Evolutionary conservation across 30 jellyfish, hydroid and myxozoan genomes (phyloP), one percentile per base, ranked within the genome.

Genomic region (Kudoa iwatai): DNA sequence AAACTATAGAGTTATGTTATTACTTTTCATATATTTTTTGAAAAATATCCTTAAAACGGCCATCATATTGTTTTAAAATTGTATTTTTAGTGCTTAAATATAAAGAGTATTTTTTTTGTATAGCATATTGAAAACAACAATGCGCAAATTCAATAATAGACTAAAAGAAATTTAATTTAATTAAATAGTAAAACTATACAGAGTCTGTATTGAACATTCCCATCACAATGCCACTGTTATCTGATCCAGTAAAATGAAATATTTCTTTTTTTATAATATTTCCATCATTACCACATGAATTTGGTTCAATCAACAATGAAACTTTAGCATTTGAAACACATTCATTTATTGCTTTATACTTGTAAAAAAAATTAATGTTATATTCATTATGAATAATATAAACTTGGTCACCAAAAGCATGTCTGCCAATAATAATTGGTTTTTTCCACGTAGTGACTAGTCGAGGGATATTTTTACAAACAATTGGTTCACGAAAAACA

Each of bases 381-480:
- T n/a, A n/a, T n/a, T n/a, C n/a, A n/a, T n/a, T n/a, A n/a, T n/a
- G n/a, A n/a, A n/a, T n/a, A n/a, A n/a, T n/a, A n/a, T n/a, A n/a
- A 9, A 62, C 96, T 88, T 77, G 96, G 42, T 77, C 96, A 34
- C 96, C 96, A 47, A 48, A 58, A 0, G 96, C 96, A 57, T 77
- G 96, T 47, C 96, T 83, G 11, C 88, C 96, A 34, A 77, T 63
- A 7, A 63, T 41, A 63, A 77, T 77, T 7, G 96, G 88, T 56
- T 54, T 39, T 23, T 53, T 66, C 96, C 96, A 77, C n/a, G 88
- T 88, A 24, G 96, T 87, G 19, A 77, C 85, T 15, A 77, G 61
- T 23, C 88, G 59, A 0, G 96, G 96, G 18, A 77, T 63, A n/a
- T 64, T 45, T 19, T 48, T 53, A 49, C 87, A 63, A 20, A 77